Percentiles rank a stretch among this genome's conserved stretches.
Conservation (phyloP, 1,140 invertebrate genomes). For the Leptopilina clavipes region DNA sequence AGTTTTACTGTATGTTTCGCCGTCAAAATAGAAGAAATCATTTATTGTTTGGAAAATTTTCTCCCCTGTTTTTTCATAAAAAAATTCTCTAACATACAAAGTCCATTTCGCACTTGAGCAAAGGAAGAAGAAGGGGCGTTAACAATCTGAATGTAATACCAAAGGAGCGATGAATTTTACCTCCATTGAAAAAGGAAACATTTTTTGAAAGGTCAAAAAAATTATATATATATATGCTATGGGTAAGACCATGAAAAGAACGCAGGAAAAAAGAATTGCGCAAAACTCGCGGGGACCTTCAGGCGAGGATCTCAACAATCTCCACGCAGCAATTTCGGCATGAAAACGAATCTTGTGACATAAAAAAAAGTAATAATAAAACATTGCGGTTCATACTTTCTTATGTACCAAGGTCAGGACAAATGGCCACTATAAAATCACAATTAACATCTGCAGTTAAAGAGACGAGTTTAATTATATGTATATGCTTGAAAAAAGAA, state of each 20-base stretch:
- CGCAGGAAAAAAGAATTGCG: slow-evolving; percentile 25
- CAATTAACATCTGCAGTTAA: slow-evolving; percentile 11
- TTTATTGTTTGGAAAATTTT: background rate
- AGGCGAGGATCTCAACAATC: slow-evolving; percentile 24
- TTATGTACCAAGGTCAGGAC: background rate
- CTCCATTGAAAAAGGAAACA: background rate
- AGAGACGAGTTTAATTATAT: background rate
- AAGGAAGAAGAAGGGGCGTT: background rate
- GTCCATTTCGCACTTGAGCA: background rate
- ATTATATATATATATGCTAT: background rate
- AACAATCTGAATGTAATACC: background rate
- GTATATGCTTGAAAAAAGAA: background rate
- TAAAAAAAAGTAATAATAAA: background rate
- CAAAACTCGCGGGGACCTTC: slow-evolving; percentile 13
- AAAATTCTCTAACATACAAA: background rate
- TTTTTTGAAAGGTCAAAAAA: slow-evolving; percentile 6
- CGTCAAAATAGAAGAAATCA: background rate
- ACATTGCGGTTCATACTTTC: background rate
- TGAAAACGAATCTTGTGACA: slow-evolving; percentile 18
- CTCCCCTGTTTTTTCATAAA: too few species aligned
- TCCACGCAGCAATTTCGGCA: slow-evolving; percentile 28
- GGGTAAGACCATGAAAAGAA: slow-evolving; percentile 13
- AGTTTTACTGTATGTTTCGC: background rate
- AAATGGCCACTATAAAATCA: background rate
- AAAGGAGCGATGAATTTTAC: background rate